Conservation (phyloP, 2,888 invertebrate genomes). For the Melinaea menophilus region DNA sequence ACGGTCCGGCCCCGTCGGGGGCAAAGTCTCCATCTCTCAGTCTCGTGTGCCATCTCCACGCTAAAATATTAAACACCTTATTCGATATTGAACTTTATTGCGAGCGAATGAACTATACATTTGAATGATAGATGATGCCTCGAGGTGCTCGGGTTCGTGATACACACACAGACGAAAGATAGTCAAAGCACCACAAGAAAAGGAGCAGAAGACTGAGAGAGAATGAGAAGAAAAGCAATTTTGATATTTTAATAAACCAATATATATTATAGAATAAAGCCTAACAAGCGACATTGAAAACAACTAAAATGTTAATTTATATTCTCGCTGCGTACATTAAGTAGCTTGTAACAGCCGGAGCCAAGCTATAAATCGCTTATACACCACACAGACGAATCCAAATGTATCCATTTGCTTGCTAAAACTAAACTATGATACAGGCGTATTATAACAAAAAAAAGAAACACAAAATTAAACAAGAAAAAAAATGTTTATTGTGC, state of each 20-base stretch:
- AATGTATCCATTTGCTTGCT: slow-evolving; percentile 62
- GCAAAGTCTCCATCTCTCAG: slow-evolving; percentile 72
- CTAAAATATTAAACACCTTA: slow-evolving; percentile 62
- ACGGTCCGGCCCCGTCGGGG: slow-evolving; percentile 66
- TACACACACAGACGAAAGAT: neutral
- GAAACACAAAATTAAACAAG: slow-evolving; percentile 68
- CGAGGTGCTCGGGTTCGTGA: slow-evolving; percentile 20
- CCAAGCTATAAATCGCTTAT: slow-evolving; percentile 41
- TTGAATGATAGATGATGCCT: slow-evolving; percentile 28
- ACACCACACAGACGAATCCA: slow-evolving; percentile 67
- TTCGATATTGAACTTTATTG: slow-evolving; percentile 31
- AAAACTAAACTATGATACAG: slow-evolving; percentile 37
- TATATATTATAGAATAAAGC: neutral
- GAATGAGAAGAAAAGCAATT: slow-evolving; percentile 40
- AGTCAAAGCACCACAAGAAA: slow-evolving; percentile 45
- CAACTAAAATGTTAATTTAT: slow-evolving; percentile 8
- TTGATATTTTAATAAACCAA: slow-evolving; percentile 15
- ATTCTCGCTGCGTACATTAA: slow-evolving; percentile 12
- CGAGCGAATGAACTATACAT: slow-evolving; percentile 15
- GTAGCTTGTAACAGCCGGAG: neutral
- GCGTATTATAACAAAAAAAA: slow-evolving; percentile 39
- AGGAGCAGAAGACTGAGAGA: slow-evolving; percentile 50
- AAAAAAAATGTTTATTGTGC: slow-evolving; percentile 74
- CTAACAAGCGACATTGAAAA: slow-evolving; percentile 3
- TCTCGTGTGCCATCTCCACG: slow-evolving; percentile 64